Percentiles rank a stretch among this genome's conserved stretches.
phyloP scores from a whole-genome alignment of 2,888 invertebrate species.

The Pyrrhosoma nymphula region DNA sequence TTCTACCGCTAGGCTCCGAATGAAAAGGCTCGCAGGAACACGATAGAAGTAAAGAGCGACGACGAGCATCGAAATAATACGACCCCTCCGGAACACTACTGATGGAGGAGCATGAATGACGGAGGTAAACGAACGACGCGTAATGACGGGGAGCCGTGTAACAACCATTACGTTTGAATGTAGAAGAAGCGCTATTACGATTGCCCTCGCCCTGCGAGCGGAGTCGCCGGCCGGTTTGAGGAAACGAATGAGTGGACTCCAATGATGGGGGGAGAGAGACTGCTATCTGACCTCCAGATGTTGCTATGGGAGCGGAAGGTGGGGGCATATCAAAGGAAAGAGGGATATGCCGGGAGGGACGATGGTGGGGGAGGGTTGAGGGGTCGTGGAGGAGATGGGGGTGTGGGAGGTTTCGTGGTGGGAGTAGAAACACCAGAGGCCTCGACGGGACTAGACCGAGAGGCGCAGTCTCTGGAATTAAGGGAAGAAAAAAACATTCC shows the following conservation, averaged over 20 bases:
- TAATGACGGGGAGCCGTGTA: neutral
- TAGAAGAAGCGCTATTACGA: neutral
- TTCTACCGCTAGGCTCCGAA: neutral
- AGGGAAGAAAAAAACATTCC: neutral
- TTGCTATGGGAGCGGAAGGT: neutral
- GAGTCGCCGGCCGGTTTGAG: neutral
- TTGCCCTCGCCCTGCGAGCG: neutral
- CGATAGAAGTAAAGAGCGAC: neutral
- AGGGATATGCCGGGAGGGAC: neutral
- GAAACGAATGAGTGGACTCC: neutral
- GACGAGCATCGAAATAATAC: neutral
- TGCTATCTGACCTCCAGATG: slow-evolving; percentile 15
- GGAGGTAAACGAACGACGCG: neutral
- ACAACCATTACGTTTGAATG: neutral
- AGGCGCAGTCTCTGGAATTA: neutral
- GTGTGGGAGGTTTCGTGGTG: neutral
- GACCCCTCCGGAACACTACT: neutral
- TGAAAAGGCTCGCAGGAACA: neutral
- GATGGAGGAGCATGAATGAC: neutral
- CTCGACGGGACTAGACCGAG: neutral
- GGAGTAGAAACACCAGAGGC: neutral
- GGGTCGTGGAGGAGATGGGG: neutral
- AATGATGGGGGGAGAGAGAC: neutral
- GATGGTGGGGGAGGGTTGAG: neutral
- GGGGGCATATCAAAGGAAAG: slow-evolving; percentile 16